Evolutionary conservation across 1,140 invertebrate genomes (phyloP).

Genomic region (Pseudomyrmex cubaensis): DNA sequence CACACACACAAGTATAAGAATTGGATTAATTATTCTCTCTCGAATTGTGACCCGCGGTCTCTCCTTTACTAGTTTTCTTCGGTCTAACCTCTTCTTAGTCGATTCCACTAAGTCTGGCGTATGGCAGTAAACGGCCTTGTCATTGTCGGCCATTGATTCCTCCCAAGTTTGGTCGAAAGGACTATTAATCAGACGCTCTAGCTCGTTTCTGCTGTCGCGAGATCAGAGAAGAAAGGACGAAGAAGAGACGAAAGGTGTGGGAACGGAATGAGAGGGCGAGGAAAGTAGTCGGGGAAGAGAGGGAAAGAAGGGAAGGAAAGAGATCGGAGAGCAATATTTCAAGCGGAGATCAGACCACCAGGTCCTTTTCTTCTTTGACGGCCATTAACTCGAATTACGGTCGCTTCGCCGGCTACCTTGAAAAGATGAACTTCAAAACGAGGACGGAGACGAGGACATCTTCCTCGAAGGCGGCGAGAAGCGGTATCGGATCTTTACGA

Average conservation of each 20-base stretch:
- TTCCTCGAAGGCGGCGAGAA: constrained; percentile 28
- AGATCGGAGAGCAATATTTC: constrained; percentile 61
- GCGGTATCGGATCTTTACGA: constrained; percentile 57
- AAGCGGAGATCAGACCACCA: constrained; percentile 65
- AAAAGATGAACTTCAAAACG: constrained; percentile 67
- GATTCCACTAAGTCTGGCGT: constrained; percentile 19
- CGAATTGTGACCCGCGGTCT: constrained; percentile 15
- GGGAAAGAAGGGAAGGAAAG: neutral
- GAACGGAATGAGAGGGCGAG: neutral
- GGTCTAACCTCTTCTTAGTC: constrained; percentile 5
- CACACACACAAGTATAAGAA: neutral
- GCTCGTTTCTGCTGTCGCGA: constrained; percentile 42
- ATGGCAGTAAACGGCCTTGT: constrained; percentile 53
- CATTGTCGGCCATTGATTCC: constrained; percentile 53
- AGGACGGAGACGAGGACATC: constrained; percentile 59
- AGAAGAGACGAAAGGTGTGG: constrained; percentile 30
- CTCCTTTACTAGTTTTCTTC: neutral
- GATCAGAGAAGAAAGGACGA: constrained; percentile 37
- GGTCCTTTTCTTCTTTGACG: constrained; percentile 68
- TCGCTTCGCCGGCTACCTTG: constrained; percentile 64
- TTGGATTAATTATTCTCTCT: constrained; percentile 4
- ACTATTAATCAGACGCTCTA: constrained; percentile 52
- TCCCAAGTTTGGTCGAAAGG: constrained; percentile 44
- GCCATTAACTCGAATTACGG: constrained; percentile 76
- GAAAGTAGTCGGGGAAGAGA: constrained; percentile 22